phyloP scores from a whole-genome alignment of 2,888 invertebrate species.

The Hipparchia sbordonii region DNA sequence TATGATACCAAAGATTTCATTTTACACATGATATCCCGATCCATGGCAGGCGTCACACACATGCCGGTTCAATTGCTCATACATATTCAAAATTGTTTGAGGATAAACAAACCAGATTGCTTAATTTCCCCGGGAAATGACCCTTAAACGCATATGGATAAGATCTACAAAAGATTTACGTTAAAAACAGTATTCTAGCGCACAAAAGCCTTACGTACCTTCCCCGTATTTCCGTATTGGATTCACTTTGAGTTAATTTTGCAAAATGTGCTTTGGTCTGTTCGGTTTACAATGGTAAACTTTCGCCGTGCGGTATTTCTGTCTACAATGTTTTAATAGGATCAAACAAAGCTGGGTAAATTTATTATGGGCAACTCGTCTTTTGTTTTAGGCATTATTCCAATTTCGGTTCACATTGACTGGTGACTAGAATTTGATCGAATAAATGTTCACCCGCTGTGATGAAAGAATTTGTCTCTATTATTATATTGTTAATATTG shows the following conservation, averaged over 20 bases:
- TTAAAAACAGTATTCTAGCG: conserved; percentile 20
- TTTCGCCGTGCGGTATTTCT: conserved; percentile 32
- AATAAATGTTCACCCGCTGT: too few relatives aligned
- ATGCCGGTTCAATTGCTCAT: conserved; percentile 61
- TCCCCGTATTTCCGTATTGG: conserved; percentile 35
- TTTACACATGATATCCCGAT: conserved; percentile 44
- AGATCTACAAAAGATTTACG: conserved; percentile 18
- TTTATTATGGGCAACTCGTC: conserved; percentile 3
- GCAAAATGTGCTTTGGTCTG: conserved; percentile 38
- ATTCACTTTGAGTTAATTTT: conserved; percentile 41
- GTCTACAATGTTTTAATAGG: conserved; percentile 33
- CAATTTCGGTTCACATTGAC: too few relatives aligned
- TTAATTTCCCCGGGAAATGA: conserved; percentile 34
- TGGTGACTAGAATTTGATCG: too few relatives aligned
- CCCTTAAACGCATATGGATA: conserved; percentile 27
- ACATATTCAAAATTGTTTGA: conserved; percentile 61
- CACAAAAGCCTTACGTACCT: conserved; percentile 30
- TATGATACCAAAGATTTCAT: conserved; percentile 28
- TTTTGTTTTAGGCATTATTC: neutral
- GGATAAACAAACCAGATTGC: conserved; percentile 36
- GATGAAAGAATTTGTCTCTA: too few relatives aligned
- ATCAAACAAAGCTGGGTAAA: conserved; percentile 20
- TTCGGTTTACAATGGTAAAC: conserved; percentile 34
- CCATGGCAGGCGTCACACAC: conserved; percentile 59
- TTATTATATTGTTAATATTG: too few relatives aligned